phyloP scores from a whole-genome alignment of 1,140 invertebrate species.

The Procambarus virginalis region DNA sequence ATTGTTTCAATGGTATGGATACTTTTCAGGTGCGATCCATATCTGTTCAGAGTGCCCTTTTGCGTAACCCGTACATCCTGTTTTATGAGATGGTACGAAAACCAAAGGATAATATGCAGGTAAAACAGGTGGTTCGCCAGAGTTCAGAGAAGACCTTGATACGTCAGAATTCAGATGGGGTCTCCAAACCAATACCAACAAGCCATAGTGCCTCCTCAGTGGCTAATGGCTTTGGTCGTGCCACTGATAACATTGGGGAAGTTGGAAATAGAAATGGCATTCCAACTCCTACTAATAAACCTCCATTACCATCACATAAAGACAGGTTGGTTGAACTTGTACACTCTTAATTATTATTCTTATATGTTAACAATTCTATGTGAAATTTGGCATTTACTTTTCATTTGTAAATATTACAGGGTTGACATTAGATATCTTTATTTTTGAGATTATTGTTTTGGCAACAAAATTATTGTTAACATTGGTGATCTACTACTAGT shows the following conservation, averaged over 20 bases:
- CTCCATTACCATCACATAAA: conserved; percentile 39
- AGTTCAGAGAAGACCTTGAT: conserved; percentile 55
- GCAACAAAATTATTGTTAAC: not conserved
- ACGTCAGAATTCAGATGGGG: conserved; percentile 43
- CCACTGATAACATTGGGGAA: conserved; percentile 26
- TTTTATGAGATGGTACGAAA: conserved; percentile 84
- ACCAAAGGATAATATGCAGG: conserved; percentile 6
- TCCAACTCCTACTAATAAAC: conserved; percentile 13
- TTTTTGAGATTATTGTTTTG: not conserved
- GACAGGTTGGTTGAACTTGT: not conserved
- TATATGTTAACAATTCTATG: not conserved
- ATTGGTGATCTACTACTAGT: not conserved
- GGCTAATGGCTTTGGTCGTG: conserved; percentile 45
- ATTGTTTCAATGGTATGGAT: not conserved
- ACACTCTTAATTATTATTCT: not conserved
- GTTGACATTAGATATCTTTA: not conserved
- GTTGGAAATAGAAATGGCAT: conserved; percentile 7
- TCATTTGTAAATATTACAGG: not conserved
- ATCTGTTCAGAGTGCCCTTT: conserved; percentile 83
- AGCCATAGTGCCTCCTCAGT: conserved; percentile 59
- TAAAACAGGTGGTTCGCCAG: conserved; percentile 51
- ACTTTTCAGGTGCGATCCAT: conserved; percentile 81
- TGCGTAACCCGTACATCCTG: conserved; percentile 91
- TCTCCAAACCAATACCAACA: conserved; percentile 38
- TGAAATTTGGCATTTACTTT: not conserved